phyloP scores from a whole-genome alignment of 1,140 invertebrate genomes.

The Helicoverpa zea region DNA sequence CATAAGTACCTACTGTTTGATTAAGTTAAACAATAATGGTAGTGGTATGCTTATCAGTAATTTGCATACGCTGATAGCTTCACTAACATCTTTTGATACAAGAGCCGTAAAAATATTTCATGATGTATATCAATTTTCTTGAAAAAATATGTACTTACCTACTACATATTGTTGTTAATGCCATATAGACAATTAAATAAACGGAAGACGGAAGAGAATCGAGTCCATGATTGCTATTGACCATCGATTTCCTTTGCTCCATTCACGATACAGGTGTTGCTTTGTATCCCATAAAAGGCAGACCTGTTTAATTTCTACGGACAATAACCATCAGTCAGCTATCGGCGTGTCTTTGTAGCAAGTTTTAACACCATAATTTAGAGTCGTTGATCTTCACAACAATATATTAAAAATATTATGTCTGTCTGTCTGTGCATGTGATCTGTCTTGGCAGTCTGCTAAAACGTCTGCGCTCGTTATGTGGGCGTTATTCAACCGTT shows the following conservation, averaged over 20 bases:
- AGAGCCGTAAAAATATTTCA: neutral
- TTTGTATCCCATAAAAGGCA: constrained; percentile 25
- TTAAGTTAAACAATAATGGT: neutral
- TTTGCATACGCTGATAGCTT: neutral
- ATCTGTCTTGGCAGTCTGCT: constrained; percentile 69
- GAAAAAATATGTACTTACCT: no score
- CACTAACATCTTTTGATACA: neutral
- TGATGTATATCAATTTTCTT: neutral
- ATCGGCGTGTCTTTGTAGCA: constrained; percentile 16
- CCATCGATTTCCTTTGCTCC: constrained; percentile 20
- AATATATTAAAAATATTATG: constrained; percentile 66
- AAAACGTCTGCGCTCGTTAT: constrained; percentile 68
- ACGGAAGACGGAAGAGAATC: constrained; percentile 16
- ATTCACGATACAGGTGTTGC: constrained; percentile 15
- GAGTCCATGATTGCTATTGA: neutral
- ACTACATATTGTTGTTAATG: neutral
- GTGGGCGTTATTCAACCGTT: constrained; percentile 60
- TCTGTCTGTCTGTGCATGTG: constrained; percentile 62
- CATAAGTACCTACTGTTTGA: neutral
- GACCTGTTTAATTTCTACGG: neutral
- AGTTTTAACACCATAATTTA: constrained; percentile 61
- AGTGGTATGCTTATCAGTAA: neutral
- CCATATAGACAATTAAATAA: neutral
- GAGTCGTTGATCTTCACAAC: constrained; percentile 70
- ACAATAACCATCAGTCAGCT: constrained; percentile 7